phyloP scores from a whole-genome alignment of 2,113 vertebrate genomes.

The Egretta garzetta region DNA sequence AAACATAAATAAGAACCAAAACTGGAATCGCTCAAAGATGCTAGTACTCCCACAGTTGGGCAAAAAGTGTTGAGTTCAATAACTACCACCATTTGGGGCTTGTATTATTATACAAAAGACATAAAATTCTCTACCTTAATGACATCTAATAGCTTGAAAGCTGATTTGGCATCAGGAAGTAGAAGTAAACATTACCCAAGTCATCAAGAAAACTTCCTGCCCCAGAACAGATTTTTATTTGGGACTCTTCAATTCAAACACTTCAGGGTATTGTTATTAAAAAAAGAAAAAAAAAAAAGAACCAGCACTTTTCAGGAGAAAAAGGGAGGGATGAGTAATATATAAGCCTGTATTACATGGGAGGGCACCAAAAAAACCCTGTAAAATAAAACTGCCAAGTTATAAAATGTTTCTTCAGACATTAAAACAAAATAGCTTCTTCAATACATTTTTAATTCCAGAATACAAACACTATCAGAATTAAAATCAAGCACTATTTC shows the following conservation, averaged over 20 bases:
- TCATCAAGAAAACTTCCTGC: not conserved
- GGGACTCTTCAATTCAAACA: not conserved
- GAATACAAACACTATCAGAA: not conserved
- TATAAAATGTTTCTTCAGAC: not conserved
- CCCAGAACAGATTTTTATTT: not conserved
- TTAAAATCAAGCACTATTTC: not conserved
- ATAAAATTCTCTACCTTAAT: not conserved
- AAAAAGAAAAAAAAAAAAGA: not conserved
- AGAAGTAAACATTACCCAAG: not conserved
- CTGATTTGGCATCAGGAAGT: not conserved
- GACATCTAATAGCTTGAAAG: not conserved
- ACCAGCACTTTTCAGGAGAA: not conserved
- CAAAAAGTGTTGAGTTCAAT: constrained; percentile 31
- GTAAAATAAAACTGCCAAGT: not conserved
- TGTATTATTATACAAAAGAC: not conserved
- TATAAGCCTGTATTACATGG: not conserved
- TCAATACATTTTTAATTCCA: not conserved
- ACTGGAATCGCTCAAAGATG: constrained; percentile 45
- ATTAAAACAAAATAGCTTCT: not conserved
- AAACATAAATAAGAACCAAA: constrained; percentile 62
- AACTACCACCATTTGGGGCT: constrained; percentile 22
- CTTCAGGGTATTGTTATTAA: not conserved
- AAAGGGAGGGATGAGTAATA: not conserved
- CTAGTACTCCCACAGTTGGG: constrained; percentile 49
- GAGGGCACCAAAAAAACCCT: not conserved